Base-by-base conservation (phyloP, 1,140 invertebrate species). In the Hestina assimilis region DNA sequence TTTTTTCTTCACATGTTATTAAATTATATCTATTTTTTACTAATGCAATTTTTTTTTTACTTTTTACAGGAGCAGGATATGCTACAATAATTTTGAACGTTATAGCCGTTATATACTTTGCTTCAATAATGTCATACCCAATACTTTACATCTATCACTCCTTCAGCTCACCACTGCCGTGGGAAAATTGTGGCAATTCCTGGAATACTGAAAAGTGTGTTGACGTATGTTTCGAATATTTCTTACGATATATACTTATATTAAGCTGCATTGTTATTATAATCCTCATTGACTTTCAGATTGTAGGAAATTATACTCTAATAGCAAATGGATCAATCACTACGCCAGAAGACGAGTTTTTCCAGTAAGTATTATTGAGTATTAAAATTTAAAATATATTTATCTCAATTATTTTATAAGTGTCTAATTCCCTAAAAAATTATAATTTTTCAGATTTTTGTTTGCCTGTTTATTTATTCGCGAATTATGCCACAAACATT, bases 101-200 rank as follows among this genome's bases (percentile, higher is more conserved):
- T 14, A 96, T 97, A 80, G 96, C 96, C 35, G 94, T 94, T 7
- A 95, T 95, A 83, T 99, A 98, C 80, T 99, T 98, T 88, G 97
- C 97, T 72, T 94, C 97, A 0, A 94, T 99, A 60, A 96, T 98
- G 66, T 92, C 96, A 1, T 98, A 97, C 92, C 95, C 97, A 3
- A 83, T 99, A 15, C 93, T 97, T 58, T 99, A 96, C 89, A 92
- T 94, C 45, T 91, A 91, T 14, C 93, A 94, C 63, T 94, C 94
- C 17, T 91, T 93, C 33, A 89, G 74, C 12, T 75, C 89, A 7
- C 92, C 92, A 33, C 90, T 98, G 5, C 97, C 97, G 0, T 98
- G 97, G 97, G 91, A 93, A 15, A 90, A 90, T 57, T 99, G 97
- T 78, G 90, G 93, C 71, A 96, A 98, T 89, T 66, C 91, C 0